A percentile compares a stretch with the other conserved stretches of the same genome.
phyloP scores from a whole-genome alignment of 2,888 invertebrate genomes.

The Suillia variegata region DNA sequence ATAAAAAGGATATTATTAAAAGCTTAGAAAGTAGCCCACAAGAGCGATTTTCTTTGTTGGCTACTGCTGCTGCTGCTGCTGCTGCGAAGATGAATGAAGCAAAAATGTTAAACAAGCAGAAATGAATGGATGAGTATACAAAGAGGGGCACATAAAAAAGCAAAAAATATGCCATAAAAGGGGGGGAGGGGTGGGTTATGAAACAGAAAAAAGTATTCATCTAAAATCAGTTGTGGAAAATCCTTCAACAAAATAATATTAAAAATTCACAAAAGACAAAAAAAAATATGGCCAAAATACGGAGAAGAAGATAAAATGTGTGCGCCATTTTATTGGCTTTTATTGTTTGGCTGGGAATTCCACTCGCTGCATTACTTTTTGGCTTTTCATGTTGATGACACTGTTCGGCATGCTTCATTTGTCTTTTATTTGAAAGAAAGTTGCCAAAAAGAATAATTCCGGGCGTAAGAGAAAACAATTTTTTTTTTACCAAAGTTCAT shows the following conservation, averaged over 20 bases:
- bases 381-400: conserved; percentile 17
- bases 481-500: conserved; percentile 49
- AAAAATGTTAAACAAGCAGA: conserved; percentile 25
- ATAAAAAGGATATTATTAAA: conserved; percentile 55
- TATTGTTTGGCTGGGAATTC: conserved; percentile 12
- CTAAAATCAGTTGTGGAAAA: too few species aligned
- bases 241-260: too few species aligned
- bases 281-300: conserved; percentile 14
- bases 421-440: conserved; percentile 38
- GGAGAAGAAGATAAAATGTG: conserved; percentile 38
- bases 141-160: neutral
- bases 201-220: neutral
- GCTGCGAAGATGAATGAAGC: conserved; percentile 16
- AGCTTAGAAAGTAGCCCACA: conserved; percentile 51
- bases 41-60: neutral
- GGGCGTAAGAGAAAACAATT: conserved; percentile 18
- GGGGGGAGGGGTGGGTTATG: neutral
- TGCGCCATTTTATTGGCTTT: conserved; percentile 17
- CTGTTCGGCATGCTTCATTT: conserved; percentile 46
- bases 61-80: neutral
- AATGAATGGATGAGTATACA: neutral
- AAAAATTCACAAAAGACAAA: neutral
- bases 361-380: conserved; percentile 7
- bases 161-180: neutral
- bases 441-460: conserved; percentile 25